These are phyloP conservation scores for Cairina moschata DNA, from an alignment of 2,113 vertebrate genomes.

Conservation along the genomic window DNA sequence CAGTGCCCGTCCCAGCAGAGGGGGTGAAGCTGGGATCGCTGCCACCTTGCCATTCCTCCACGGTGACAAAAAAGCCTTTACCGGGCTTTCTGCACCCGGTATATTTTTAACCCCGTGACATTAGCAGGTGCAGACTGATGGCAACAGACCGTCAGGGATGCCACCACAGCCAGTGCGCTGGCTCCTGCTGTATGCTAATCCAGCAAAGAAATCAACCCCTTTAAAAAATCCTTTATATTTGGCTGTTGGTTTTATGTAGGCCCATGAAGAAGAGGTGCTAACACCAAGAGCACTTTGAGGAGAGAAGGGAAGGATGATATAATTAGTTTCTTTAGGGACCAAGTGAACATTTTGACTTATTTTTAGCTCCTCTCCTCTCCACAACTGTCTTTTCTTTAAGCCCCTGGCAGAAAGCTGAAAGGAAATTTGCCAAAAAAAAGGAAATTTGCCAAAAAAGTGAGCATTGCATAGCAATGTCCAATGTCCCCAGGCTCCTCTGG, in stretches of 20 bases:
- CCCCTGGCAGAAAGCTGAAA: neutral
- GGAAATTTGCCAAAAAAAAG: neutral
- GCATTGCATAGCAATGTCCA: neutral
- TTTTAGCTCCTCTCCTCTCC: neutral
- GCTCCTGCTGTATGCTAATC: neutral
- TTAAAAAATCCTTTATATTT: neutral
- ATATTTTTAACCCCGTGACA: constrained; percentile 55
- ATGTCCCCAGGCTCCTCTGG: no score
- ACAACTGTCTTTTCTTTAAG: neutral
- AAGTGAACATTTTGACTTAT: neutral
- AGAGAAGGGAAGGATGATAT: neutral
- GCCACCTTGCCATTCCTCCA: neutral
- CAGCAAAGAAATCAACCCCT: neutral
- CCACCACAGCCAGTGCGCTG: neutral
- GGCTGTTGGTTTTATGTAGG: accelerated
- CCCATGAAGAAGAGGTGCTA: neutral
- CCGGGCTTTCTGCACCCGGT: neutral
- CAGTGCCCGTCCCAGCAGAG: neutral
- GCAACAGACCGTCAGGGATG: constrained; percentile 21
- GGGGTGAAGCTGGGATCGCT: neutral
- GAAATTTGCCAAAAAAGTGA: neutral
- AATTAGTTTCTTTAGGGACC: neutral
- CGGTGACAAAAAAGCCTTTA: neutral
- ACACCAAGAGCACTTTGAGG: neutral
- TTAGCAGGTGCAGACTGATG: constrained; percentile 46